Percentiles rank a stretch among this genome's conserved stretches.
phyloP scores from a whole-genome alignment of 2,797 vertebrate genomes.

The Danio kyathit region DNA sequence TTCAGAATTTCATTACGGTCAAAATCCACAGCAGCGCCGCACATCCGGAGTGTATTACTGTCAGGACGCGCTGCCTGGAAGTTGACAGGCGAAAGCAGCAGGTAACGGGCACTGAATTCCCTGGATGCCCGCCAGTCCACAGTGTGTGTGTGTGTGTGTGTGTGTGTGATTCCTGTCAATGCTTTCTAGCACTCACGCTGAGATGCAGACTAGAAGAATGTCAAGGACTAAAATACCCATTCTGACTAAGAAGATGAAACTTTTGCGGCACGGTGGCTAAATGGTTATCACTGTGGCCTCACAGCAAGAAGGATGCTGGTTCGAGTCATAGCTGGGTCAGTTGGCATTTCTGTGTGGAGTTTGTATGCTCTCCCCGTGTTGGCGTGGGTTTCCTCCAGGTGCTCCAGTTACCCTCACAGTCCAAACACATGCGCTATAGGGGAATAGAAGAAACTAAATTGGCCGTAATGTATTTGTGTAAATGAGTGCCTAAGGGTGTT shows the following conservation, averaged over 20 bases:
- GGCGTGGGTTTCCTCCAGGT: no score
- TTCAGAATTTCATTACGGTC: slow-evolving; percentile 73
- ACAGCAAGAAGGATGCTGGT: no score
- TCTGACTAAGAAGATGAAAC: background rate
- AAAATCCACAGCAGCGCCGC: slow-evolving; percentile 69
- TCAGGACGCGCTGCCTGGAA: slow-evolving; percentile 53
- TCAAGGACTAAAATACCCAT: background rate
- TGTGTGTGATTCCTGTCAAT: slow-evolving; percentile 6
- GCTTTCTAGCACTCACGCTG: background rate
- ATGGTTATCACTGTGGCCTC: no score
- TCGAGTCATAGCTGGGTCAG: no score
- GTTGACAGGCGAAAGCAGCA: slow-evolving; percentile 36
- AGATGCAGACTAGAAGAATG: background rate
- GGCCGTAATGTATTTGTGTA: no score
- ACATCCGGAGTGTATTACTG: slow-evolving; percentile 76
- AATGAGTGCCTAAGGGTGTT: no score
- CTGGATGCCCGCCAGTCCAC: slow-evolving; percentile 28
- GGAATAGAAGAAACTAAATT: no score
- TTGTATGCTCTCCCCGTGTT: no score
- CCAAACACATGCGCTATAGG: no score
- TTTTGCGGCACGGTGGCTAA: no score
- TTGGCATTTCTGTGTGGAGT: no score
- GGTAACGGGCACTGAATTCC: slow-evolving; percentile 37
- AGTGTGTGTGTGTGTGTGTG: slow-evolving; percentile 22
- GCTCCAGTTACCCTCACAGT: no score